Evolutionary conservation across 2,888 invertebrate genomes (phyloP).

Genomic region (Volucella zonaria): DNA sequence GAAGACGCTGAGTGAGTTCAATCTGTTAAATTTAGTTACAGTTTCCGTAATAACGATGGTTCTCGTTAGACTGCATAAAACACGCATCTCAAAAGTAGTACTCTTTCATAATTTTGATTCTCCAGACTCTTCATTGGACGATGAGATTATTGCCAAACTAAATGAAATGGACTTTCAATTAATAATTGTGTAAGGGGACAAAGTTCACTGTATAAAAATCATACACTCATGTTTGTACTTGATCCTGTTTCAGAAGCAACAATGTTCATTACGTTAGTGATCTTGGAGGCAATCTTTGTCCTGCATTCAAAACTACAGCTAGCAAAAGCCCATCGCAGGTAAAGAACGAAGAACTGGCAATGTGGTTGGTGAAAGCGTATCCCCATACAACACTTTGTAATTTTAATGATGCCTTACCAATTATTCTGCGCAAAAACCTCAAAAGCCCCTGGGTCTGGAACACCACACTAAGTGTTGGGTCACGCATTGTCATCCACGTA

Average conservation of each 20-base stretch:
- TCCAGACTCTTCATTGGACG: conserved; percentile 83
- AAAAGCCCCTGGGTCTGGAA: conserved; percentile 86
- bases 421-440: conserved; percentile 85
- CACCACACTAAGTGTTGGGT: conserved; percentile 85
- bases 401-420: conserved; percentile 85
- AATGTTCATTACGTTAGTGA: conserved; percentile 81
- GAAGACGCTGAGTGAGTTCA: conserved; percentile 77
- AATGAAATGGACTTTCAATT: conserved; percentile 85
- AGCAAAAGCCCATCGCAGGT: conserved; percentile 75
- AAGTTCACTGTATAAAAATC: neutral
- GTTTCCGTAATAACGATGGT: neutral
- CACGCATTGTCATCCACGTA: conserved; percentile 85
- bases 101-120: conserved; percentile 87
- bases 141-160: conserved; percentile 84
- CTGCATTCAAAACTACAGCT: conserved; percentile 75
- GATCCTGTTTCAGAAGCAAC: conserved; percentile 76
- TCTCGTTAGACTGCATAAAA: conserved; percentile 80
- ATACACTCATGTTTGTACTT: conserved; percentile 16
- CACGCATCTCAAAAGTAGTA: conserved; percentile 84
- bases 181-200: conserved; percentile 85
- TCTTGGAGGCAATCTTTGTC: conserved; percentile 77
- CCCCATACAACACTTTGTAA: conserved; percentile 82
- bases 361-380: conserved; percentile 77
- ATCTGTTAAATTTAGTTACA: neutral
- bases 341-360: conserved; percentile 83